A percentile compares a stretch with the other conserved stretches of the same genome.
phyloP scores from a whole-genome alignment of 2,113 vertebrate genomes.

The Peromyscus californicus region DNA sequence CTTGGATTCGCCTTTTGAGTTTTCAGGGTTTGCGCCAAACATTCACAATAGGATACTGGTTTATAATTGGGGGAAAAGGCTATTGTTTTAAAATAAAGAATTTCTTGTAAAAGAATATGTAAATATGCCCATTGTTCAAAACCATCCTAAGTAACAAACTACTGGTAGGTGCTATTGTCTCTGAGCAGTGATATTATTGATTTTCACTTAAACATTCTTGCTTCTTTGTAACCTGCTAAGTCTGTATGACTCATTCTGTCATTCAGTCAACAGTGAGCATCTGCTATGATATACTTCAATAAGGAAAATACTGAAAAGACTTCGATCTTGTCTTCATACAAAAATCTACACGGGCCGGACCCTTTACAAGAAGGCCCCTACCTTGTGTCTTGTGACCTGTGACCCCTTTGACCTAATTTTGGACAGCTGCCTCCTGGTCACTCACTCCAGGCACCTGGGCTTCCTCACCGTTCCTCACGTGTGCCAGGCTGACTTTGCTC shows the following conservation, averaged over 20 bases:
- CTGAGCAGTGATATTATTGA: background rate
- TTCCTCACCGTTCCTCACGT: background rate
- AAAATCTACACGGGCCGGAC: background rate
- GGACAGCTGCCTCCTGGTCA: background rate
- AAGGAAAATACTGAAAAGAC: background rate
- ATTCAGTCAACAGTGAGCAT: background rate
- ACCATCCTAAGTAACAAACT: background rate
- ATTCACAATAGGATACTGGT: background rate
- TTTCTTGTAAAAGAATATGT: background rate
- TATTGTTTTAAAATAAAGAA: constrained; percentile 55
- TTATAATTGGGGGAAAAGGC: constrained; percentile 33
- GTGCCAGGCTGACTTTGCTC: background rate
- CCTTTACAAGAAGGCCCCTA: background rate
- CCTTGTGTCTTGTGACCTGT: background rate
- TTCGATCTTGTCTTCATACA: background rate
- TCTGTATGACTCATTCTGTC: constrained; percentile 48
- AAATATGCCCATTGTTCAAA: constrained; percentile 49
- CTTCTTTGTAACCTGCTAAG: constrained; percentile 1
- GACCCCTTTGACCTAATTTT: background rate
- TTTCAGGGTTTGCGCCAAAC: constrained; percentile 45
- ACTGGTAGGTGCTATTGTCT: background rate
- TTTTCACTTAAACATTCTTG: constrained; percentile 17
- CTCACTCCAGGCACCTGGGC: background rate
- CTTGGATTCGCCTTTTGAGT: constrained; percentile 9
- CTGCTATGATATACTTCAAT: constrained; percentile 56